These are phyloP conservation scores for Hoplias malabaricus DNA, from an alignment of 2,113 vertebrate genomes.

Conservation along the genomic window DNA sequence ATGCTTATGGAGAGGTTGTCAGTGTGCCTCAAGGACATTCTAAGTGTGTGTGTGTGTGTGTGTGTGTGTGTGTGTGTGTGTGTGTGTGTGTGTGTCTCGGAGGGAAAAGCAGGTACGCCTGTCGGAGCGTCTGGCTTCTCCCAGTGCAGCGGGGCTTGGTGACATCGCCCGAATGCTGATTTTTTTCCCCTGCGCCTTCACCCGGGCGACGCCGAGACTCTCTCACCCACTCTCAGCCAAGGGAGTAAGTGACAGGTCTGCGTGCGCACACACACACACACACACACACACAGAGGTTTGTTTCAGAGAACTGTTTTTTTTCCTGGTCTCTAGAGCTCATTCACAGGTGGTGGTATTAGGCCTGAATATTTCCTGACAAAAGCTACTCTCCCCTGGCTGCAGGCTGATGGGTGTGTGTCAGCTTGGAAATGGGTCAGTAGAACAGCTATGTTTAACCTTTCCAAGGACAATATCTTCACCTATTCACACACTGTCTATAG, in stretches of 20 bases:
- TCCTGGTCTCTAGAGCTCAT: slow-evolving; percentile 47
- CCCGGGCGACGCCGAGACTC: slow-evolving; percentile 44
- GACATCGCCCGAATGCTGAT: slow-evolving; percentile 61
- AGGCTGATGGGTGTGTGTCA: slow-evolving; percentile 34
- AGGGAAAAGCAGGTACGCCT: slow-evolving; percentile 56
- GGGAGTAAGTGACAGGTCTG: slow-evolving; percentile 58
- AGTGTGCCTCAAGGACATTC: slow-evolving; percentile 51
- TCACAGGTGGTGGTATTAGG: slow-evolving; percentile 52
- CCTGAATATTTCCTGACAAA: slow-evolving; percentile 52
- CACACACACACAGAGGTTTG: slow-evolving; percentile 26
- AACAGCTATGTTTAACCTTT: slow-evolving; percentile 44
- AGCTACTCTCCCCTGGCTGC: slow-evolving; percentile 24
- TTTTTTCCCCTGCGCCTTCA: slow-evolving; percentile 46
- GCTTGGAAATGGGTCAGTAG: slow-evolving; percentile 35
- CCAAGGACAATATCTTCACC: slow-evolving; percentile 29
- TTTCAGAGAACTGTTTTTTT: slow-evolving; percentile 46
- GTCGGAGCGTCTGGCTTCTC: slow-evolving; percentile 57
- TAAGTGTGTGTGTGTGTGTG: slow-evolving; percentile 34
- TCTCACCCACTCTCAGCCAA: slow-evolving; percentile 47
- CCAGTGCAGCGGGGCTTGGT: slow-evolving; percentile 51
- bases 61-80: slow-evolving; percentile 13
- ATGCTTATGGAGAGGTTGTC: slow-evolving; percentile 57
- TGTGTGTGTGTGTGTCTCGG: slow-evolving; percentile 39
- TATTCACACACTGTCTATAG: not conserved
- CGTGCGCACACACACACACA: slow-evolving; percentile 13